phyloP scores from a whole-genome alignment of 2,113 vertebrate genomes.

The Corythaixoides concolor region DNA sequence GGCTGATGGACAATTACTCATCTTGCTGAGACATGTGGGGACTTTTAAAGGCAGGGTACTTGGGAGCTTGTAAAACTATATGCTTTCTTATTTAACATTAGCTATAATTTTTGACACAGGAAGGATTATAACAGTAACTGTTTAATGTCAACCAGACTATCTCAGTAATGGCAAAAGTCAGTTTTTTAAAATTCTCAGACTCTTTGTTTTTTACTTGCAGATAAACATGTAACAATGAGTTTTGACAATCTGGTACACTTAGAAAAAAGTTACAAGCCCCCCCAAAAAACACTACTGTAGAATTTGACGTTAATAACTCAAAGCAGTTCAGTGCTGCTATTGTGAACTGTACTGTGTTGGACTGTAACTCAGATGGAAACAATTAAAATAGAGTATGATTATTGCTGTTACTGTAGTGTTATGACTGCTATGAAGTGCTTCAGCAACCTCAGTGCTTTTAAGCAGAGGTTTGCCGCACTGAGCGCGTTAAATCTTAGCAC shows the following conservation, averaged over 20 bases:
- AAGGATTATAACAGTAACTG: slow-evolving; percentile 57
- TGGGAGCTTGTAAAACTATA: slow-evolving; percentile 58
- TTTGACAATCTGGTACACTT: slow-evolving; percentile 26
- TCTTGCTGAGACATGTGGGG: slow-evolving; percentile 66
- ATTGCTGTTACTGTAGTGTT: background rate
- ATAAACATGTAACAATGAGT: slow-evolving; percentile 43
- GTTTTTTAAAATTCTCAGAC: slow-evolving; percentile 23
- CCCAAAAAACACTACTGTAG: background rate
- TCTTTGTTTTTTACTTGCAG: slow-evolving; percentile 36
- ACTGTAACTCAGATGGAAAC: background rate
- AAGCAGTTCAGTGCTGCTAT: background rate
- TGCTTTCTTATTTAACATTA: slow-evolving; percentile 69
- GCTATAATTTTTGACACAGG: slow-evolving; percentile 59
- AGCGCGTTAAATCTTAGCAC: background rate
- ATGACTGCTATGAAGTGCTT: slow-evolving; percentile 12
- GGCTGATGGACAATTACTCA: slow-evolving; percentile 77
- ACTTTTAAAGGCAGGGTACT: slow-evolving; percentile 67
- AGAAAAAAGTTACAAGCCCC: slow-evolving; percentile 9
- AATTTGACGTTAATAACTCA: slow-evolving; percentile 1
- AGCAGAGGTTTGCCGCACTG: background rate
- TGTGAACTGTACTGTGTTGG: background rate
- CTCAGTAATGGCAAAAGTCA: slow-evolving; percentile 38
- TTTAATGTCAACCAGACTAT: slow-evolving; percentile 33
- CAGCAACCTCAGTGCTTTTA: slow-evolving; percentile 1
- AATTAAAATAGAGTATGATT: slow-evolving; percentile 50